These are phyloP conservation scores for Aurelia sp. DNA, from an alignment of 30 jellyfish, hydroid and myxozoan genomes.

Conservation along the genomic window DNA sequence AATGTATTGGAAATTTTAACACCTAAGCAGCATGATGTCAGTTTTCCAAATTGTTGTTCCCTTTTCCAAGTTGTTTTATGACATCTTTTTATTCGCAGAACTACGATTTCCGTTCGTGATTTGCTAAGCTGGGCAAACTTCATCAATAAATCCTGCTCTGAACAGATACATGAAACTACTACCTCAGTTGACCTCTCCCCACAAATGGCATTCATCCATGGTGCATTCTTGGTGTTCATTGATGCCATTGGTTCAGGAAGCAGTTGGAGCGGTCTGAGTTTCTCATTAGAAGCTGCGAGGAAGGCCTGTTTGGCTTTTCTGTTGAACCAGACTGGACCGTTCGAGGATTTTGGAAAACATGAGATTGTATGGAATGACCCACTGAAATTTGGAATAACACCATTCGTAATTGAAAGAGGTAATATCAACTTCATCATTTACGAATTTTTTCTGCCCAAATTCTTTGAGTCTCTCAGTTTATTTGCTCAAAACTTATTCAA, in stretches of 20 bases:
- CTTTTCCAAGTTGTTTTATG: too few relatives aligned
- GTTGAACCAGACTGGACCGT: slow-evolving; percentile 7
- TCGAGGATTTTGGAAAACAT: neutral
- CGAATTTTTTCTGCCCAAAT: too few relatives aligned
- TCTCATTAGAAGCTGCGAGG: slow-evolving; percentile 41
- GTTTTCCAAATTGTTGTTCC: too few relatives aligned
- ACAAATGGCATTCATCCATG: slow-evolving; percentile 78
- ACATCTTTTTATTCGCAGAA: slow-evolving; percentile 42
- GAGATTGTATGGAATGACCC: slow-evolving; percentile 26
- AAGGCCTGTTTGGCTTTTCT: slow-evolving; percentile 35
- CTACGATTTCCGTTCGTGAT: slow-evolving; percentile 82
- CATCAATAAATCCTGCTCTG: slow-evolving; percentile 55
- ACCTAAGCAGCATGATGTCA: too few relatives aligned
- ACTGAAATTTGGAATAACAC: slow-evolving; percentile 65
- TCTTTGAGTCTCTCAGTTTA: too few relatives aligned
- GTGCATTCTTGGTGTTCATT: slow-evolving; percentile 84
- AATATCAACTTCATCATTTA: too few relatives aligned
- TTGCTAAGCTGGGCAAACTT: slow-evolving; percentile 85
- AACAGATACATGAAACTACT: neutral
- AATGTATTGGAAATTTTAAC: too few relatives aligned
- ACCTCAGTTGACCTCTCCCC: slow-evolving; percentile 29
- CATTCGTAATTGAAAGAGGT: slow-evolving; percentile 77
- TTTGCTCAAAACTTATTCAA: too few relatives aligned
- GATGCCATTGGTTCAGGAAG: slow-evolving; percentile 94
- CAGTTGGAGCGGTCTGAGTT: slow-evolving; percentile 41